These are phyloP conservation scores for Acrobasis repandana DNA, from an alignment of 2,888 invertebrate genomes.

Conservation along the genomic window DNA sequence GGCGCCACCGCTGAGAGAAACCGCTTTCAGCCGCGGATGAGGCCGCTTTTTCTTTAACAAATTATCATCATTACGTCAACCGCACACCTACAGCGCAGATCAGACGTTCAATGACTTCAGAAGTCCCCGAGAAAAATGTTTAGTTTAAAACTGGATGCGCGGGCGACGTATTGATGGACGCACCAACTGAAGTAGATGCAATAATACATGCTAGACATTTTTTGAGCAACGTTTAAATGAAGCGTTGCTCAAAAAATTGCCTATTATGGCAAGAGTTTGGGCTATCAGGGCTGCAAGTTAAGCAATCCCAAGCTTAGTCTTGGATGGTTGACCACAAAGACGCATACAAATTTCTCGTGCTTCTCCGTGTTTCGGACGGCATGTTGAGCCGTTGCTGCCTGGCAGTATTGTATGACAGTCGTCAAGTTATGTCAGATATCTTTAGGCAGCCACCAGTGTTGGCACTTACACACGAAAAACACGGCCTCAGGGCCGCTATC, in stretches of 20 bases:
- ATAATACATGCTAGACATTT: neutral
- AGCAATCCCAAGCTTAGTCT: too few relatives aligned
- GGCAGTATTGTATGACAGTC: too few relatives aligned
- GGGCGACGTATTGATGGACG: conserved; percentile 16
- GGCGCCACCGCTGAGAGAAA: neutral
- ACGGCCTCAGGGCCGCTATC: too few relatives aligned
- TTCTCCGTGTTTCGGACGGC: neutral
- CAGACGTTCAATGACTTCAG: conserved; percentile 23
- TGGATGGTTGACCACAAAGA: neutral
- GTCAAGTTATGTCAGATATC: neutral
- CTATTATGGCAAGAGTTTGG: too few relatives aligned
- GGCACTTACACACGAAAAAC: neutral
- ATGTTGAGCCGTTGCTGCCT: too few relatives aligned
- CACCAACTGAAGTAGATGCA: conserved; percentile 7
- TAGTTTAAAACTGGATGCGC: conserved; percentile 8
- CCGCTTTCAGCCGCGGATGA: neutral
- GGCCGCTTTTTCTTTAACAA: neutral
- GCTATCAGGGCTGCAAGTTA: too few relatives aligned
- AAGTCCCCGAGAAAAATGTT: neutral
- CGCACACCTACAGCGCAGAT: conserved; percentile 18
- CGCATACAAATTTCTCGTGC: neutral
- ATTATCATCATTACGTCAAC: conserved; percentile 11
- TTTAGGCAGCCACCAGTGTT: neutral
- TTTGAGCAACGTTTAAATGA: neutral
- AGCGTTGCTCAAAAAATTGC: too few relatives aligned